A percentile compares a stretch with the other conserved stretches of the same genome.
Conservation (phyloP, 2,113 vertebrate species). For the Neofelis nebulosa region DNA sequence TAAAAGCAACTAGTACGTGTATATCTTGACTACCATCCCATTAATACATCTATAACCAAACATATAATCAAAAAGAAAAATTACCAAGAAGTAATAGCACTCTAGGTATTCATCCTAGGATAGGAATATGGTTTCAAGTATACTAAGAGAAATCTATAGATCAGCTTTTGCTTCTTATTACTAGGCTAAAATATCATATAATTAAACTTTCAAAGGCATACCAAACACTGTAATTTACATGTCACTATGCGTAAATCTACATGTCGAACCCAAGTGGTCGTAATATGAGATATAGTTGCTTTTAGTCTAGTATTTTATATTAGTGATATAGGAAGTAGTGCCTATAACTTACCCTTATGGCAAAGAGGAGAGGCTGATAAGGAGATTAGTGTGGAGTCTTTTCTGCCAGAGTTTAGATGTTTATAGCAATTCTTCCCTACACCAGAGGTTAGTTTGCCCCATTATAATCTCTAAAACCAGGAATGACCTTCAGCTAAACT, state of each 20-base stretch:
- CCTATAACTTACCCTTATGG: conserved; percentile 11
- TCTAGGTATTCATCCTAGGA: not conserved
- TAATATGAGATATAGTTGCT: not conserved
- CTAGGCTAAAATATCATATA: not conserved
- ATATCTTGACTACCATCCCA: not conserved
- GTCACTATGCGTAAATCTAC: conserved; percentile 43
- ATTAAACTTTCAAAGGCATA: conserved; percentile 57
- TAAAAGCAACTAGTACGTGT: not conserved
- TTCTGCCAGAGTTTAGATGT: not conserved
- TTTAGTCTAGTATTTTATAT: not conserved
- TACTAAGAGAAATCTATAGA: not conserved
- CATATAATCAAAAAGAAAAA: not conserved
- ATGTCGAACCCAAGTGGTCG: not conserved
- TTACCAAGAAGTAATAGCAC: not conserved
- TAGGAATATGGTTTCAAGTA: not conserved
- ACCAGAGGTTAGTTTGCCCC: not conserved
- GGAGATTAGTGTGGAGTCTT: not conserved
- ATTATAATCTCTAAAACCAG: conserved; percentile 59
- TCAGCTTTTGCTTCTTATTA: not conserved
- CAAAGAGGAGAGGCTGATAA: not conserved
- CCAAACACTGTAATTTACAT: not conserved
- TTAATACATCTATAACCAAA: not conserved
- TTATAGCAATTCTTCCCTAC: not conserved
- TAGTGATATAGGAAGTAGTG: not conserved
- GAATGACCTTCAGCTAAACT: conserved; percentile 57